Base-by-base conservation (phyloP, 2,888 invertebrate genomes). In the Ditula angustiorana region DNA sequence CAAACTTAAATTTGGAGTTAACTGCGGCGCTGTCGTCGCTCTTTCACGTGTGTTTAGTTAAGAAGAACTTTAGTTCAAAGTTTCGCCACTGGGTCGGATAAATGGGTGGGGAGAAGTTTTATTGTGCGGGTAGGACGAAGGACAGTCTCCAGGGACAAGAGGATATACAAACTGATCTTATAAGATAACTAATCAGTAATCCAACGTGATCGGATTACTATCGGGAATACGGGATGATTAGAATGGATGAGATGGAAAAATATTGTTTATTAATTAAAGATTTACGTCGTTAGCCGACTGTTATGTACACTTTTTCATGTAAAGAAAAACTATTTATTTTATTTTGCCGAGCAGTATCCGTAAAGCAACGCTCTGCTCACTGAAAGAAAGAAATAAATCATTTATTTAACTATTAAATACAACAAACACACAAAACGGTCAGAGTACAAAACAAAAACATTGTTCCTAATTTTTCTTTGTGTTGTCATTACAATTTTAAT, bases 101-200 rank as follows among this genome's bases (percentile, higher is more conserved):
- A 52, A 33, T 52, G 33, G 21, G 33, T n/a, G 19, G n/a, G n/a
- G n/a, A 7, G 5, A 52, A 52, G 33, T 52, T 52, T 19, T 5
- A 50, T 52, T 33, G 33, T 52, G 21, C 21, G 52, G 33, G 30
- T 28, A 11, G 7, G 26, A 41, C 19, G 41, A 5, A 41, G 41
- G 41, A 5, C 13, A 1, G 35, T 8, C 49, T 2, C 13, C 13
- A 1, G 23, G 26, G 56, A 52, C 11, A 41, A 8, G 1, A 44
- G 52, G 60, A 61, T 33, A 52, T 41, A 35, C 33, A 37, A n/a
- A 61, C 35, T 11, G 21, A 61, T 61, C 61, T 37, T 21, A 28
- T 47, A 61, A 61, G 28, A 61, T 47, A 55, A 24, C 61, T 46
- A 61, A 61, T 61, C 41, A 60, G 46, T 55, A 24, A 55, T 33